Conservation (phyloP, 1,140 invertebrate species). For the Hyles vespertilio region DNA sequence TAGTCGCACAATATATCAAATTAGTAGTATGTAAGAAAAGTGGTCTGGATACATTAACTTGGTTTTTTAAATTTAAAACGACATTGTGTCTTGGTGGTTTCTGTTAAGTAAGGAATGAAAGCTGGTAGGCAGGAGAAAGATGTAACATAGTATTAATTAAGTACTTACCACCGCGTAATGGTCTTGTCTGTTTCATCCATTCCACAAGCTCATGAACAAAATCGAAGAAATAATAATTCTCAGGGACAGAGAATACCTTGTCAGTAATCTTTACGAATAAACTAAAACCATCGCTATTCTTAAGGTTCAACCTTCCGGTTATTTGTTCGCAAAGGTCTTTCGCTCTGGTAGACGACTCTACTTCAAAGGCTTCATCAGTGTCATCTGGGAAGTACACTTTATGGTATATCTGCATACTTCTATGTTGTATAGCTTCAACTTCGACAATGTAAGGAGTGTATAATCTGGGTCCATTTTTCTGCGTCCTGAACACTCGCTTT, state of each 20-base stretch:
- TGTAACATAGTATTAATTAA: too few species aligned
- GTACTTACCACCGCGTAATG: slow-evolving; percentile 81
- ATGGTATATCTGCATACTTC: slow-evolving; percentile 95
- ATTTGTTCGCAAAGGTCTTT: slow-evolving; percentile 92
- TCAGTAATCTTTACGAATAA: slow-evolving; percentile 95
- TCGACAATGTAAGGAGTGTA: slow-evolving; percentile 95
- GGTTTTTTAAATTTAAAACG: too few species aligned
- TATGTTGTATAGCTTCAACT: slow-evolving; percentile 95
- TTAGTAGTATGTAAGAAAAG: too few species aligned
- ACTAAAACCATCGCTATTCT: slow-evolving; percentile 90
- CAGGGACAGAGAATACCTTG: slow-evolving; percentile 95
- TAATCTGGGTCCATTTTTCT: slow-evolving; percentile 87
- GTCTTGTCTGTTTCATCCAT: slow-evolving; percentile 90
- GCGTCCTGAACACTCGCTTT: slow-evolving; percentile 87
- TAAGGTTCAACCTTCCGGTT: slow-evolving; percentile 82
- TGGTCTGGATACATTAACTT: too few species aligned
- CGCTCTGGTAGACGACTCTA: slow-evolving; percentile 89
- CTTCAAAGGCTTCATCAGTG: slow-evolving; percentile 88
- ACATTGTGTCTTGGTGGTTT: too few species aligned
- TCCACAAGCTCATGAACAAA: slow-evolving; percentile 92
- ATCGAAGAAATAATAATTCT: slow-evolving; percentile 96
- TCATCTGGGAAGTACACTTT: slow-evolving; percentile 96
- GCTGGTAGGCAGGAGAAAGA: too few species aligned
- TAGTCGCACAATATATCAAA: too few species aligned
- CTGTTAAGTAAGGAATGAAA: too few species aligned